Base-by-base conservation (phyloP, 2,797 vertebrate species). In the Paedocypris micromegethes region DNA sequence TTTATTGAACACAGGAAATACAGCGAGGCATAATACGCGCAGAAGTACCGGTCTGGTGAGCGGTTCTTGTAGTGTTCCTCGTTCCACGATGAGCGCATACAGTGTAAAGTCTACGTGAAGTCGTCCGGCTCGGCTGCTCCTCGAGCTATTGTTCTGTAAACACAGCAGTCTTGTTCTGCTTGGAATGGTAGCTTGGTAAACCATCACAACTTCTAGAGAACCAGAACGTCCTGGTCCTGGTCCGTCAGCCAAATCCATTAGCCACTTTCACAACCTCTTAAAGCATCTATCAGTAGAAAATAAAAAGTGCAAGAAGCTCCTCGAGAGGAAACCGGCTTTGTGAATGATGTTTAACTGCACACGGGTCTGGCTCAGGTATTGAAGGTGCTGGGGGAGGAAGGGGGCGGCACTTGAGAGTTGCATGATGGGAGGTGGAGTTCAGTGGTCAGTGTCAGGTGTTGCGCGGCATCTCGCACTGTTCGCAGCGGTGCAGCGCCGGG, bases 401-500 rank as follows among this genome's bases (percentile, higher is more conserved):
- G 70, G 63, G 71, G 44, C 9, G 39, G 59, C 48, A 45, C 45
- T 51, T 64, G 44, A 56, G 64, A 9, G 9, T 40, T 54, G 64
- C 49, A 48, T 55, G 59, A 64, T 41, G 47, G 67, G 64, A 68
- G 23, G 41, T 46, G 60, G 48, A 48, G 49, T 64, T 64, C 57
- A 65, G 62, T 65, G 79, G 77, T 0, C 42, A 80, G 77, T 82
- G 82, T 78, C 94, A 98, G 85, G 93, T 94, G 88, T 94, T 95
- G 85, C 95, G 92, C 0, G 97, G 96, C 95, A 99, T 98, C 86
- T 99, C 97, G 69, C 97, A 99, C 82, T 98, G 93, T 87, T 99
- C 97, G 83, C 97, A 99, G 85, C 96, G 96, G 85, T 98, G 97
- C 72, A 99, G 92, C 68, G 97, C 97, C 48, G 97, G 97, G 77